A percentile compares a stretch with the other conserved stretches of the same genome.
phyloP scores from a whole-genome alignment of 2,113 vertebrate species.

The Phyllopteryx taeniolatus region DNA sequence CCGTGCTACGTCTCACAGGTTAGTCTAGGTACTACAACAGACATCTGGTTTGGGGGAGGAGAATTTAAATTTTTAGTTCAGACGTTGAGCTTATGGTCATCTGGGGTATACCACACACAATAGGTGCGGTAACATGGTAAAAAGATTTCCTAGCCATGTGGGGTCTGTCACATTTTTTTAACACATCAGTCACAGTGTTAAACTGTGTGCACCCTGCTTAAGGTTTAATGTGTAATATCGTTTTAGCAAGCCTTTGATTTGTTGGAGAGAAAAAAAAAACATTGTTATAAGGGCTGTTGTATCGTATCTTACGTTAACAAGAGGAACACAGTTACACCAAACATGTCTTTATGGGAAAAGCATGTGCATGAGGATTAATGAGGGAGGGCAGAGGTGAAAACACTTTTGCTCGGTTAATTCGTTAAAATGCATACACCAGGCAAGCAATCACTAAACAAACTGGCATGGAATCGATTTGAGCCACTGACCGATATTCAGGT shows the following conservation, averaged over 20 bases:
- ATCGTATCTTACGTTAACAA: neutral
- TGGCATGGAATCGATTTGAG: constrained; percentile 57
- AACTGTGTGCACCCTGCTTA: neutral
- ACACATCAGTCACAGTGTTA: neutral
- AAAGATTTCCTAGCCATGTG: no score
- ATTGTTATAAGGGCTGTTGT: neutral
- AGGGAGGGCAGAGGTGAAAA: neutral
- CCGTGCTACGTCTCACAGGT: no score
- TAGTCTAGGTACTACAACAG: neutral
- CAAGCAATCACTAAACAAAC: constrained; percentile 44
- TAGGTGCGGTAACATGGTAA: no score
- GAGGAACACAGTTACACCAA: neutral
- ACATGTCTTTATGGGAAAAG: neutral
- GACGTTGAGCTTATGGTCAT: neutral
- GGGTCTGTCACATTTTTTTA: neutral
- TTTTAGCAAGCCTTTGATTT: neutral
- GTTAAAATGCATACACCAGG: constrained; percentile 35
- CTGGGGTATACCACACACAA: neutral
- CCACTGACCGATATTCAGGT: constrained; percentile 72
- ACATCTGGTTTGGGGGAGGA: neutral
- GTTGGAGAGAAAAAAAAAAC: neutral
- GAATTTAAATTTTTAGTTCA: no score
- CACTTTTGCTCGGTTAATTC: constrained; percentile 1
- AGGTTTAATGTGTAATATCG: neutral
- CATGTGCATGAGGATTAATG: neutral